Evolutionary conservation across 2,113 vertebrate species (phyloP).

Genomic region (Petrocephalus zakoni): DNA sequence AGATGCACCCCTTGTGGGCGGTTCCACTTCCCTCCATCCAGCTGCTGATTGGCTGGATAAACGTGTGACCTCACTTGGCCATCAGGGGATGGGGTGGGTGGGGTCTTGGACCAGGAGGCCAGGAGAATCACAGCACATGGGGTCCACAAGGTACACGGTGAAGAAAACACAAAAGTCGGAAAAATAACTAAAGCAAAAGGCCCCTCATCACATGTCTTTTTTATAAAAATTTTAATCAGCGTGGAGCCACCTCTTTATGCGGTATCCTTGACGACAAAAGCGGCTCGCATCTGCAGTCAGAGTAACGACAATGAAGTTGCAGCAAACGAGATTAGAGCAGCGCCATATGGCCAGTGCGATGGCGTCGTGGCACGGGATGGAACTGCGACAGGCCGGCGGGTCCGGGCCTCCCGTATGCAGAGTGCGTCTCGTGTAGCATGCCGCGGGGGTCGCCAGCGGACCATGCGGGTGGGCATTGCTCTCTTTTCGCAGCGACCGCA

Average conservation of each 20-base stretch:
- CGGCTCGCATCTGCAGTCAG: background rate
- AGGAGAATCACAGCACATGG: background rate
- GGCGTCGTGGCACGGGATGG: background rate
- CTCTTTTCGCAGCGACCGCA: too few species aligned
- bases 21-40: background rate
- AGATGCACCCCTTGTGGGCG: background rate
- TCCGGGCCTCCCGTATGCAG: background rate
- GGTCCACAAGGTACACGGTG: background rate
- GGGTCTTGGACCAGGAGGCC: background rate
- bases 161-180: too few species aligned
- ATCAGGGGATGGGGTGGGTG: background rate
- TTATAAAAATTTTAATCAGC: background rate
- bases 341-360: conserved; percentile 18
- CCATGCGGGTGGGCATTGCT: background rate
- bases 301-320: background rate
- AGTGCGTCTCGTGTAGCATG: background rate
- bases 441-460: background rate
- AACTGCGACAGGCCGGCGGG: background rate
- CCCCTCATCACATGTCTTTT: background rate
- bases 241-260: background rate
- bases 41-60: background rate
- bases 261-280: conserved; percentile 9
- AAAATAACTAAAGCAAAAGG: background rate
- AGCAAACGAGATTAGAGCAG: conserved; percentile 17
- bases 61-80: background rate